These are phyloP conservation scores for Opisthograptis luteolata DNA, from an alignment of 2,888 invertebrate genomes.

Conservation along the genomic window DNA sequence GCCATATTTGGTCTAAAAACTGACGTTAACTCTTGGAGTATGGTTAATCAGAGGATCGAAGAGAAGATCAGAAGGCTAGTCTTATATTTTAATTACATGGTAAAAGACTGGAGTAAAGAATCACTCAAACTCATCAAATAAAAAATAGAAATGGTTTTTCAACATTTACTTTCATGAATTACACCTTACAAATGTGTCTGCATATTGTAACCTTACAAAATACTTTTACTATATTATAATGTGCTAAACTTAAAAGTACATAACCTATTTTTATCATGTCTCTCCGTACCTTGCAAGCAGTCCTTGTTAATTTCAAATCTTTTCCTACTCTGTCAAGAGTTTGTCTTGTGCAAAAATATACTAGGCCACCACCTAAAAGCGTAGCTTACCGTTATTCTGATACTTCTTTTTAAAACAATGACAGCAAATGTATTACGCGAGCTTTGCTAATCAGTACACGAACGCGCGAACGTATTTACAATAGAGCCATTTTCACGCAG, in stretches of 20 bases:
- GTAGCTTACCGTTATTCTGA: slow-evolving; percentile 37
- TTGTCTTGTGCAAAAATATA: slow-evolving; percentile 57
- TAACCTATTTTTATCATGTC: slow-evolving; percentile 75
- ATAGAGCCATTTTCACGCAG: not conserved
- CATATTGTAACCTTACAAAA: slow-evolving; percentile 82
- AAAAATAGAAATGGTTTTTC: slow-evolving; percentile 53
- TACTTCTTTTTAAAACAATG: slow-evolving; percentile 23
- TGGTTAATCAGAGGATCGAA: no score
- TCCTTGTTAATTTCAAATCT: slow-evolving; percentile 44
- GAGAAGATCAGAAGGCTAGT: no score
- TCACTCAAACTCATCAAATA: no score
- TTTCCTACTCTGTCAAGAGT: slow-evolving; percentile 12
- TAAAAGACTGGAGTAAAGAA: no score
- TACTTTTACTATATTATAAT: slow-evolving; percentile 77
- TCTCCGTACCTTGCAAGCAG: slow-evolving; percentile 78
- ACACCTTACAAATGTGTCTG: slow-evolving; percentile 82
- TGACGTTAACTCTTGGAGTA: no score
- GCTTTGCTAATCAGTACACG: not conserved
- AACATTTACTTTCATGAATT: slow-evolving; percentile 83
- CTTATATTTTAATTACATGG: no score
- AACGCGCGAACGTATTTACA: slow-evolving; percentile 3
- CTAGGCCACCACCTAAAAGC: slow-evolving; percentile 64
- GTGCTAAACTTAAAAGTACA: slow-evolving; percentile 80
- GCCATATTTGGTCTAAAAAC: no score
- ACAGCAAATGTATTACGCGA: not conserved